Evolutionary conservation across 2,888 invertebrate species (phyloP), one percentile per base, ranked within the genome.

Genomic region (Oxyteleia sp.): DNA sequence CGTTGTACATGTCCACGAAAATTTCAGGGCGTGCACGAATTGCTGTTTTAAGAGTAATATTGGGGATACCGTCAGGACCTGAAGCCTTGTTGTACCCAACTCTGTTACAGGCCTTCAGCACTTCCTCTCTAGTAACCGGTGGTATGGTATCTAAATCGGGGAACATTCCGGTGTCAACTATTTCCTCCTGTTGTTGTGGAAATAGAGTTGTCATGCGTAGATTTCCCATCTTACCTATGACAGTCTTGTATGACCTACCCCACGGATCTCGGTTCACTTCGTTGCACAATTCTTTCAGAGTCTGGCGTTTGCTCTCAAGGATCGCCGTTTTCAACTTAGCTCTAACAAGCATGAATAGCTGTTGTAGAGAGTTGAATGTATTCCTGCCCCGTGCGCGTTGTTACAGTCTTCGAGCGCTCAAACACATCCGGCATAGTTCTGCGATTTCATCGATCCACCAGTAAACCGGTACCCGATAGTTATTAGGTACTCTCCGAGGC

Each of bases 181-280:
- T 26, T n/a, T n/a, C n/a, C n/a, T n/a, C n/a, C n/a, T n/a, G n/a
- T n/a, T n/a, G n/a, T 26, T 26, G 26, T 5, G 4, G 26, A 2
- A 26, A 5, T 5, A 26, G 5, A n/a, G 45, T 13, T 7, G 15
- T 13, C 10, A 3, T 16, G 3, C 72, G 81, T 11, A 86, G 63
- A 1, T 35, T 15, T 0, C 68, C 45, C 84, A 86, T 85, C n/a
- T n/a, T n/a, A n/a, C n/a, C n/a, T n/a, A n/a, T n/a, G 20, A 85
- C 84, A 8, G 78, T 66, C 26, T 71, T 84, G 38, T 86, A 82
- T 0, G 74, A 84, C 16, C 79, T 55, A 4, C 72, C 85, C 78
- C 78, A 85, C 0, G 68, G 72, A 26, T 86, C 82, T 0, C 35
- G 8, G 2, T 86, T 78, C 1, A 84, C 82, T 29, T 84, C 78